phyloP scores from a whole-genome alignment of 2,888 invertebrate species.

The Sepiola atlantica region DNA sequence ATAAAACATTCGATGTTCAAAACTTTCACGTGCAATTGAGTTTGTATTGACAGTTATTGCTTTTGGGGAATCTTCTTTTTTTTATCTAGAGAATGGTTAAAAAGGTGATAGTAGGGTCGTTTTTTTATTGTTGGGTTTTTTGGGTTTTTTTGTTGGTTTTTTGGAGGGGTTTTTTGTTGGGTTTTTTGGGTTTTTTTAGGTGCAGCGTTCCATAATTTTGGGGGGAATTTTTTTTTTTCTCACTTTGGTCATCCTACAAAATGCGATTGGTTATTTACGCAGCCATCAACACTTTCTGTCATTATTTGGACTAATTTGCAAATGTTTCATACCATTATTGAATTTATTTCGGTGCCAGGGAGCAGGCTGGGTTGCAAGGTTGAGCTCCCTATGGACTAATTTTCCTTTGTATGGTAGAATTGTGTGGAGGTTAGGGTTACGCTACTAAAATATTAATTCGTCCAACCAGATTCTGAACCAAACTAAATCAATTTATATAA shows the following conservation, averaged over 20 bases:
- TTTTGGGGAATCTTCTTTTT: background rate
- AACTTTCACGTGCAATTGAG: background rate
- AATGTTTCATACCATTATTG: background rate
- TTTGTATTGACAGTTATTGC: background rate
- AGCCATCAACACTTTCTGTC: background rate
- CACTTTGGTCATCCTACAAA: background rate
- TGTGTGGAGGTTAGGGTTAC: background rate
- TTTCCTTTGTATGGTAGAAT: background rate
- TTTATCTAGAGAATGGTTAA: background rate
- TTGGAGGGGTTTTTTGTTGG: too few species aligned
- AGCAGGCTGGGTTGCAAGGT: background rate
- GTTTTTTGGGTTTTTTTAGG: too few species aligned
- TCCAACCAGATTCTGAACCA: background rate
- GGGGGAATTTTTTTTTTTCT: background rate
- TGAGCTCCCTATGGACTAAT: slow-evolving; percentile 4
- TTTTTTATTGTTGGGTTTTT: too few species aligned
- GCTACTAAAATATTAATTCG: background rate
- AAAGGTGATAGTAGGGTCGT: background rate
- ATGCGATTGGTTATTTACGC: background rate
- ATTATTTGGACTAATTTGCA: background rate
- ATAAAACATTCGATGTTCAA: background rate
- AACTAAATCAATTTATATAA: background rate
- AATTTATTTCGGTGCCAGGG: background rate
- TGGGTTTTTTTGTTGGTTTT: too few species aligned
- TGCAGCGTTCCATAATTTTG: too few species aligned